These are phyloP conservation scores for Drosophila mayri DNA, from an alignment of 1,140 invertebrate genomes.

Conservation along the genomic window DNA sequence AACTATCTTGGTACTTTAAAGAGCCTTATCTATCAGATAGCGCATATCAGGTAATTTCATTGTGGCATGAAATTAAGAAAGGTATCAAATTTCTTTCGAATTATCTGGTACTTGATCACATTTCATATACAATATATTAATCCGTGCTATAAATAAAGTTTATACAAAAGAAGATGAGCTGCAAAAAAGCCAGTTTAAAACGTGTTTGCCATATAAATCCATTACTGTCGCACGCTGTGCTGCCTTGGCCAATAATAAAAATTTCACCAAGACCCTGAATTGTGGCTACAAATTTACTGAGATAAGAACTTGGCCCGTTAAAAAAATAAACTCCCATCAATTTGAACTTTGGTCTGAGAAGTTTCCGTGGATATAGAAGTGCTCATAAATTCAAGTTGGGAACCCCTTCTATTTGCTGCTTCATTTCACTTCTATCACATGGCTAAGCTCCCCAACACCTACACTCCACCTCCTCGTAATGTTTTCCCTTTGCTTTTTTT, in stretches of 20 bases:
- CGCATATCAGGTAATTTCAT: constrained; percentile 34
- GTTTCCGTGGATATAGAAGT: constrained; percentile 18
- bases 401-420: constrained; percentile 42
- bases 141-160: constrained; percentile 18
- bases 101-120: constrained; percentile 3
- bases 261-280: constrained; percentile 26
- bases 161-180: not conserved
- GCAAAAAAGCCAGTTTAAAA: constrained; percentile 20
- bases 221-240: constrained; percentile 1
- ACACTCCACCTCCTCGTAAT: not conserved
- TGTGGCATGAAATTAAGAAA: constrained; percentile 16
- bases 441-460: constrained; percentile 7
- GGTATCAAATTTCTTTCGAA: constrained; percentile 18
- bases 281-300: constrained; percentile 20
- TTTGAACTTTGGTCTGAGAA: constrained; percentile 30
- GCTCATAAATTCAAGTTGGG: constrained; percentile 53
- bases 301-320: constrained; percentile 26
- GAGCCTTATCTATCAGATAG: constrained; percentile 30
- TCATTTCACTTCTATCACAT: constrained; percentile 56
- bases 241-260: constrained; percentile 29
- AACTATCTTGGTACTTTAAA: constrained; percentile 15
- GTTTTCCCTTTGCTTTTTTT: constrained; percentile 3
- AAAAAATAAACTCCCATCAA: constrained; percentile 18
- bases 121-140: constrained; percentile 1
- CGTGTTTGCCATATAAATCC: constrained; percentile 32